Conservation (phyloP, 2,888 invertebrate genomes). For the Callinectes sapidus region DNA sequence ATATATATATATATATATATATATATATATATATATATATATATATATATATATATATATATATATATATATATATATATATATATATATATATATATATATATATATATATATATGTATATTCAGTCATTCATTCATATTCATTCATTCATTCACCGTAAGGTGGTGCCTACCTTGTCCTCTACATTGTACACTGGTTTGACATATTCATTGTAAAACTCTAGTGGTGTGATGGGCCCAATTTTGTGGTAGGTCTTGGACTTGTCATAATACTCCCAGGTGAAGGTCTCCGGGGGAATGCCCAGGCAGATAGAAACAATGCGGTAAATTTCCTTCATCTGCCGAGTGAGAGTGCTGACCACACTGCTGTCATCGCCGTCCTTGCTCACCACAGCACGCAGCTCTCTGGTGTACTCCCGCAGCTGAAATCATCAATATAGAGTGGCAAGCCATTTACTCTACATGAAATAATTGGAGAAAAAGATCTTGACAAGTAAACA, state of each 20-base stretch:
- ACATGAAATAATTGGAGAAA: not conserved
- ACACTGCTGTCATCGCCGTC: constrained; percentile 79
- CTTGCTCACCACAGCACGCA: constrained; percentile 82
- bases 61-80: no score
- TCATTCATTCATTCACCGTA: no score
- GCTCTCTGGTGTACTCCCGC: constrained; percentile 86
- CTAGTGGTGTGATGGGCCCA: constrained; percentile 85
- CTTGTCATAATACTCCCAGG: constrained; percentile 91
- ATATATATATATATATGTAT: no score
- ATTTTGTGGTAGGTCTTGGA: constrained; percentile 82
- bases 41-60: no score
- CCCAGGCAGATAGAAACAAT: constrained; percentile 90
- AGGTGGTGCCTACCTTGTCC: constrained; percentile 82
- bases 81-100: no score
- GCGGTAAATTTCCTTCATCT: constrained; percentile 86
- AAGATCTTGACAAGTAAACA: not conserved
- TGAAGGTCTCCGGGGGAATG: constrained; percentile 86
- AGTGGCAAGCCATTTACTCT: not conserved
- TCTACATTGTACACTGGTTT: constrained; percentile 87
- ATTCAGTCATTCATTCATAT: no score
- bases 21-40: no score
- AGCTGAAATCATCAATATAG: constrained; percentile 78
- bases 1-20: no score
- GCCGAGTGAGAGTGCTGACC: constrained; percentile 81
- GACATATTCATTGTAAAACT: constrained; percentile 88